phyloP scores from a whole-genome alignment of 2,888 invertebrate species.

The Apamea anceps region DNA sequence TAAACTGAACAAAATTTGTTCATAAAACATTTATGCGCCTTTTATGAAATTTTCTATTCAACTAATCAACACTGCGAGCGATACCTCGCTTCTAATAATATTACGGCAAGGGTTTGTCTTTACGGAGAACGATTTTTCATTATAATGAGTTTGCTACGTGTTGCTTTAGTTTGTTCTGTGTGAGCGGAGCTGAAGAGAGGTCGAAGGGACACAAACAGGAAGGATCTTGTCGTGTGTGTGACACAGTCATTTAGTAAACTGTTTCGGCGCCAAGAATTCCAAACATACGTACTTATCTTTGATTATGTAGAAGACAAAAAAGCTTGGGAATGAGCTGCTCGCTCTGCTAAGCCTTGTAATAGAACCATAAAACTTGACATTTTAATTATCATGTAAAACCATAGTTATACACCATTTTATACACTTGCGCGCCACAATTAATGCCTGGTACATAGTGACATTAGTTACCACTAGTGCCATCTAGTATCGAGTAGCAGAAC shows the following conservation, averaged over 20 bases:
- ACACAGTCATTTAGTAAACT: not conserved
- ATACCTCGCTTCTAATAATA: constrained; percentile 39
- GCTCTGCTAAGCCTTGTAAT: no score
- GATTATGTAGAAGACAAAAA: no score
- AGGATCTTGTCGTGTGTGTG: no score
- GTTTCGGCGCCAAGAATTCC: not conserved
- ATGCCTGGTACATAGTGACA: no score
- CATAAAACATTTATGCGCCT: constrained; percentile 57
- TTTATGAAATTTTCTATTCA: constrained; percentile 62
- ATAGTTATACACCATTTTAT: no score
- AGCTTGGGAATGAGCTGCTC: no score
- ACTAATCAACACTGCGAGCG: constrained; percentile 53
- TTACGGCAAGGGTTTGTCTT: constrained; percentile 35
- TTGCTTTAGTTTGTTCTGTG: constrained; percentile 13
- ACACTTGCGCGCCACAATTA: no score
- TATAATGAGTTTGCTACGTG: constrained; percentile 24
- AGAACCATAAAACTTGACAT: no score
- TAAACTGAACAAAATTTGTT: constrained; percentile 61
- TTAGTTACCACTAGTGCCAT: no score
- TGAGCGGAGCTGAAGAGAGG: not conserved
- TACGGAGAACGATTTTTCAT: constrained; percentile 25
- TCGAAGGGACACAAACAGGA: not conserved
- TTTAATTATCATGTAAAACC: no score
- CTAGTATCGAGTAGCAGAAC: no score
- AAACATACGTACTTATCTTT: no score